Evolutionary conservation across 2,888 invertebrate species (phyloP).

Genomic region (Listrodromus nycthemerus): DNA sequence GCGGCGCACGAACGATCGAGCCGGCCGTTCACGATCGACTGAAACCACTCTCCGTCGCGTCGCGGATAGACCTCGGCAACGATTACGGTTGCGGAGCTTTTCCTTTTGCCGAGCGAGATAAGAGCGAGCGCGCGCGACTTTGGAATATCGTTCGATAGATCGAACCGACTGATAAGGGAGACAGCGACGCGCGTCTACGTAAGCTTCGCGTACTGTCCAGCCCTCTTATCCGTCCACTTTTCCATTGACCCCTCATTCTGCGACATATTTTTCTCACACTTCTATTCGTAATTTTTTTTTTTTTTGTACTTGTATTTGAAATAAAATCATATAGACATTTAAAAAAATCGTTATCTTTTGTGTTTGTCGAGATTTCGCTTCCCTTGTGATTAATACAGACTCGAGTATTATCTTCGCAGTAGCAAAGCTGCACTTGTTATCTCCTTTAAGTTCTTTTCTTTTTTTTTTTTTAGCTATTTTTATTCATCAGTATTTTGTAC

Average conservation of each 20-base stretch:
- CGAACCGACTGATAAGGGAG: neutral
- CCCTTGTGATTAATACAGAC: neutral
- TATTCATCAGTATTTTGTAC: neutral
- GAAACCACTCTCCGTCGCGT: constrained; percentile 17
- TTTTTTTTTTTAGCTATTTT: constrained; percentile 3
- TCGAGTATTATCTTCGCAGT: neutral
- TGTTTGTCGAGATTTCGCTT: neutral
- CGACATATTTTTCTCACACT: constrained; percentile 13
- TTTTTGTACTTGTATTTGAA: neutral
- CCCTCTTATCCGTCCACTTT: neutral
- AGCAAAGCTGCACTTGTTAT: neutral
- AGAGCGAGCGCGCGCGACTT: neutral
- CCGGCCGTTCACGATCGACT: constrained; percentile 58
- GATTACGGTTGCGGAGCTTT: constrained; percentile 11
- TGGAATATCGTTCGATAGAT: constrained; percentile 23
- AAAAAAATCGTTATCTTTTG: neutral
- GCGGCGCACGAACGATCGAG: constrained; percentile 18
- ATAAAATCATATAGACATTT: neutral
- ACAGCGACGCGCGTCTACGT: constrained; percentile 16
- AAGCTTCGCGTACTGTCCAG: neutral
- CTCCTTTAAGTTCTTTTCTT: too few relatives aligned
- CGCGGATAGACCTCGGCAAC: neutral
- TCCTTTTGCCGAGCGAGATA: constrained; percentile 10
- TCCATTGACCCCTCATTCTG: constrained; percentile 12
- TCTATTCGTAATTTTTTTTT: neutral